Percentiles rank a stretch among this genome's conserved stretches.
These are phyloP conservation scores for Drosophila nr. perissopoda DNA, from an alignment of 2,888 invertebrate species.

Conservation along the genomic window DNA sequence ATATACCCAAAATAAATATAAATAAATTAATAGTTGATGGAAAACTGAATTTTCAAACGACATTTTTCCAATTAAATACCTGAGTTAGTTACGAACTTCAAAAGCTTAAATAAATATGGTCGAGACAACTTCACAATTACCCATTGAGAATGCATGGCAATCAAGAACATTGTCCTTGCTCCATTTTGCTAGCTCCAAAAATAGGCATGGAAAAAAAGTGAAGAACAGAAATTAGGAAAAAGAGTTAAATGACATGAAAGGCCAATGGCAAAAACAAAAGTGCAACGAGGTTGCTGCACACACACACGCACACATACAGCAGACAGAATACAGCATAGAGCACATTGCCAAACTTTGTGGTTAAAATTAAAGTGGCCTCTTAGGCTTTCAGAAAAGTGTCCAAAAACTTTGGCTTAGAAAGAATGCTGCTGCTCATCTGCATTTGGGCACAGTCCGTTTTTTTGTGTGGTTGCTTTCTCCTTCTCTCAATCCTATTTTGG, in stretches of 20 bases:
- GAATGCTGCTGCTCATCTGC: constrained; percentile 66
- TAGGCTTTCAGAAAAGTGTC: constrained; percentile 77
- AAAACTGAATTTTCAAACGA: neutral
- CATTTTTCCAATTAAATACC: neutral
- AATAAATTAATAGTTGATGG: neutral
- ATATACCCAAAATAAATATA: constrained; percentile 18
- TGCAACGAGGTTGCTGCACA: constrained; percentile 68
- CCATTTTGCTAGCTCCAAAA: constrained; percentile 23
- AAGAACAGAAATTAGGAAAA: constrained; percentile 33
- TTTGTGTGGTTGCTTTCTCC: constrained; percentile 27
- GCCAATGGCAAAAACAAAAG: constrained; percentile 69
- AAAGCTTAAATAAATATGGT: constrained; percentile 42
- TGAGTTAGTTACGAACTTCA: constrained; percentile 42
- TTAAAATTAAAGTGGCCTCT: constrained; percentile 77
- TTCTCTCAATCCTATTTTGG: constrained; percentile 22
- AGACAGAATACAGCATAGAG: constrained; percentile 4
- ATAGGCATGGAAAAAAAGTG: constrained; percentile 1
- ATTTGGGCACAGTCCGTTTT: constrained; percentile 42
- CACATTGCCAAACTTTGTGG: constrained; percentile 66
- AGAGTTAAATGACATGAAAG: constrained; percentile 78
- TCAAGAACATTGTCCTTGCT: constrained; percentile 59
- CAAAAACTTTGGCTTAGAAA: constrained; percentile 68
- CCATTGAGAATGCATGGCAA: constrained; percentile 49
- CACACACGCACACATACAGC: neutral
- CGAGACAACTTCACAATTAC: constrained; percentile 36